Conservation (phyloP, 2,113 vertebrate species). For the Fukomys damarensis region DNA sequence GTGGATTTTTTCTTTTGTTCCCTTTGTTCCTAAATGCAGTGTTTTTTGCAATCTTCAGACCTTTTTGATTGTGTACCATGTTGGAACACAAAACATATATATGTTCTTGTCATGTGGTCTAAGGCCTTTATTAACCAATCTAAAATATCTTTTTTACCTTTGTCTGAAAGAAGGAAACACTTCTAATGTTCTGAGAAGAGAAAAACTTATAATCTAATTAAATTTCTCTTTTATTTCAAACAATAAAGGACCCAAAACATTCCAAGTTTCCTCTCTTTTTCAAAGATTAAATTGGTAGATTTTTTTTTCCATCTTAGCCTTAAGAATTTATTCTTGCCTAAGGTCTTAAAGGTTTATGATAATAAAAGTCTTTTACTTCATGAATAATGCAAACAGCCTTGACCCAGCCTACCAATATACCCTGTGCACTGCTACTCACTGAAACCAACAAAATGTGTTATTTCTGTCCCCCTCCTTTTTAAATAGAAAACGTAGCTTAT, state of each 20-base stretch:
- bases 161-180: not conserved
- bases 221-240: not conserved
- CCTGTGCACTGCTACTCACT: not conserved
- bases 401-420: not conserved
- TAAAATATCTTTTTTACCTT: not conserved
- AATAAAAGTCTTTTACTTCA: not conserved
- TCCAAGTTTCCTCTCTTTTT: not conserved
- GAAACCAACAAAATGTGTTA: not conserved
- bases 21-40: not conserved
- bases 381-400: not conserved
- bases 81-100: not conserved
- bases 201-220: not conserved
- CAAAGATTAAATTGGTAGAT: not conserved
- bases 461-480: not conserved
- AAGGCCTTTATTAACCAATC: not conserved
- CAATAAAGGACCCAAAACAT: not conserved
- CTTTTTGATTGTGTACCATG: not conserved
- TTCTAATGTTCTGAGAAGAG: not conserved
- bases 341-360: not conserved
- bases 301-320: not conserved
- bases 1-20: not conserved
- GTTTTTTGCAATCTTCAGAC: not conserved
- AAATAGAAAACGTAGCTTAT: not conserved
- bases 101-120: not conserved
- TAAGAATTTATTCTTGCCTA: constrained; percentile 2